Conservation (phyloP, 2,888 invertebrate genomes). For the Helobdella robusta region DNA sequence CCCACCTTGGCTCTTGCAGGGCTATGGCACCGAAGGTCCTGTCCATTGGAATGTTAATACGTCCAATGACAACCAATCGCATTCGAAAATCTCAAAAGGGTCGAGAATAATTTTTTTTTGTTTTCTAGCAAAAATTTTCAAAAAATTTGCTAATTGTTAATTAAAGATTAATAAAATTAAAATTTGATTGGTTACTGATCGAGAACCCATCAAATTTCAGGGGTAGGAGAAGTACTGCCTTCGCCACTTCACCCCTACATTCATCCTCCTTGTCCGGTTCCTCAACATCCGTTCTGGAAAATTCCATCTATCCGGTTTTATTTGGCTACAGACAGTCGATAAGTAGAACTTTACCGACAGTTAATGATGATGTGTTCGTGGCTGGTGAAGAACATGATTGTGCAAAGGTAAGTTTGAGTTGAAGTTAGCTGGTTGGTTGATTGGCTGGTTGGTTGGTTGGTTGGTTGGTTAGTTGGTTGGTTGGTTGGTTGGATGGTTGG, state of each 20-base stretch:
- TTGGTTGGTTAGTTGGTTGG: not conserved
- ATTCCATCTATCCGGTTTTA: not conserved
- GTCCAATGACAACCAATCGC: no score
- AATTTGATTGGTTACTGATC: no score
- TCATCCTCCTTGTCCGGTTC: constrained; percentile 12
- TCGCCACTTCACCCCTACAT: not conserved
- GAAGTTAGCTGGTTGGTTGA: no score
- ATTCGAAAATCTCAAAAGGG: no score
- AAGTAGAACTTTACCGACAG: not conserved
- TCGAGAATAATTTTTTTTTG: no score
- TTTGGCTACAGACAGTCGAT: not conserved
- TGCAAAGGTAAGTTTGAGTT: not conserved
- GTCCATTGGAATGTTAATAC: constrained; percentile 30
- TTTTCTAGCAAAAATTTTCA: no score
- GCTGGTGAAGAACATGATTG: not conserved
- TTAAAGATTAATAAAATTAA: no score
- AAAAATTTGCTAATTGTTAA: no score
- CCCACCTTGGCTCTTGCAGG: constrained; percentile 35
- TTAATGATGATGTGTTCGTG: not conserved
- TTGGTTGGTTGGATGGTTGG: not conserved
- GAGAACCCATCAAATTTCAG: no score
- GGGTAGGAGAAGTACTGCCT: constrained; percentile 13
- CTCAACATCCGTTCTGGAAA: constrained; percentile 4
- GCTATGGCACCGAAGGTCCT: constrained; percentile 32
- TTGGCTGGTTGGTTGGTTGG: not conserved